Conservation (phyloP, 2,888 invertebrate species). For the Hyposoter dolosus region DNA sequence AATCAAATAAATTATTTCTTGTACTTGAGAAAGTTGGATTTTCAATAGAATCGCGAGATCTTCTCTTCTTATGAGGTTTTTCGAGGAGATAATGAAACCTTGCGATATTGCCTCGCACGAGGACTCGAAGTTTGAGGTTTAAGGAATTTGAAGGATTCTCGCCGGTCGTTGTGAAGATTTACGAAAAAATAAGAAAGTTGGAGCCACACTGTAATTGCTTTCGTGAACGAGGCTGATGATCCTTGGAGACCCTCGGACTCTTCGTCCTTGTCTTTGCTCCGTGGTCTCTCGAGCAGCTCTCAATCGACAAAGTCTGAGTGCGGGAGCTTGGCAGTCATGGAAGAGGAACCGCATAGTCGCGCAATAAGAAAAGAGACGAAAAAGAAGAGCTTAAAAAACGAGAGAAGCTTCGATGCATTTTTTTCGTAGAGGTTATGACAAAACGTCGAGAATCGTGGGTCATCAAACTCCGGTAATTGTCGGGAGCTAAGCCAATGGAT, state of each 20-base stretch:
- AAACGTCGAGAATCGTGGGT: not conserved
- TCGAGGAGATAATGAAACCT: not conserved
- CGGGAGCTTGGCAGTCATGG: not conserved
- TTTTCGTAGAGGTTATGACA: conserved; percentile 6
- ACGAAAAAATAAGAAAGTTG: conserved; percentile 71
- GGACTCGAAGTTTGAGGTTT: conserved; percentile 65
- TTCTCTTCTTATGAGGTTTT: not conserved
- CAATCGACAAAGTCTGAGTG: not conserved
- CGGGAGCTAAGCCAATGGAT: not conserved
- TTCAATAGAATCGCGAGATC: conserved; percentile 5
- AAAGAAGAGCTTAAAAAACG: not conserved
- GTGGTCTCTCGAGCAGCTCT: conserved; percentile 14
- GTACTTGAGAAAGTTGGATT: conserved; percentile 22
- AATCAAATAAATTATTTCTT: conserved; percentile 41
- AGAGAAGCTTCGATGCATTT: conserved; percentile 21
- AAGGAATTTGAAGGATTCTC: conserved; percentile 62
- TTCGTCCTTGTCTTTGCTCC: conserved; percentile 35
- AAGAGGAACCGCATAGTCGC: conserved; percentile 39
- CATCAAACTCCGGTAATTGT: conserved; percentile 15
- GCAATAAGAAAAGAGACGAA: conserved; percentile 22
- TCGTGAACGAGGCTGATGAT: conserved; percentile 58
- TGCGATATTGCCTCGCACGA: conserved; percentile 33
- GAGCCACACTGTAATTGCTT: conserved; percentile 71
- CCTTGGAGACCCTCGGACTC: conserved; percentile 42
- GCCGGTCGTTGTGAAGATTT: conserved; percentile 6